Conservation (phyloP, 2,888 invertebrate genomes). For the Conchocele bisecta region DNA sequence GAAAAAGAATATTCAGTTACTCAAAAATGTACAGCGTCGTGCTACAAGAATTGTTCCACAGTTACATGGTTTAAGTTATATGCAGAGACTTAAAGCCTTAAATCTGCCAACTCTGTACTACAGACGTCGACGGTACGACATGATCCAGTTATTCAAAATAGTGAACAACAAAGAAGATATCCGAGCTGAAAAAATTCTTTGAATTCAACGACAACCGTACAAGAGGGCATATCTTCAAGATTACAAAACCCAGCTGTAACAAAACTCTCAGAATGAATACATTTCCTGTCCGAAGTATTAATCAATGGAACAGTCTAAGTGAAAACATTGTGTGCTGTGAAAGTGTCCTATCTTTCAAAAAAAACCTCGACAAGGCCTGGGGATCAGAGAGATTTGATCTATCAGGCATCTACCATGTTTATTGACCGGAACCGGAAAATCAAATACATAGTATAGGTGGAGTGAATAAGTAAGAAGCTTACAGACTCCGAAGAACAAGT, state of each 20-base stretch:
- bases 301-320: background rate
- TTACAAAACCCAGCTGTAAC: background rate
- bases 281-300: background rate
- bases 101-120: conserved; percentile 17
- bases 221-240: background rate
- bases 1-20: background rate
- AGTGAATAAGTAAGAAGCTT: too few relatives aligned
- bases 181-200: background rate
- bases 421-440: conserved; percentile 2
- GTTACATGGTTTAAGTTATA: conserved; percentile 4
- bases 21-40: conserved; percentile 8
- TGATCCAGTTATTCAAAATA: conserved; percentile 18
- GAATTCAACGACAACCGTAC: conserved; percentile 1
- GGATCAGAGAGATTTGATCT: background rate
- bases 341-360: background rate
- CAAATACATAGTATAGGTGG: too few relatives aligned
- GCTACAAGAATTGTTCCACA: conserved; percentile 14
- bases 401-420: background rate
- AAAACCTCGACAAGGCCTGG: background rate
- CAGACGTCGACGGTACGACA: conserved; percentile 9
- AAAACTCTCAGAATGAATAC: background rate
- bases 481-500: too few relatives aligned
- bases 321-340: background rate
- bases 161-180: background rate
- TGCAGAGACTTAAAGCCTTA: conserved; percentile 9